These are phyloP conservation scores for Drosophila orosa DNA, from an alignment of 1,140 invertebrate species.

Conservation along the genomic window DNA sequence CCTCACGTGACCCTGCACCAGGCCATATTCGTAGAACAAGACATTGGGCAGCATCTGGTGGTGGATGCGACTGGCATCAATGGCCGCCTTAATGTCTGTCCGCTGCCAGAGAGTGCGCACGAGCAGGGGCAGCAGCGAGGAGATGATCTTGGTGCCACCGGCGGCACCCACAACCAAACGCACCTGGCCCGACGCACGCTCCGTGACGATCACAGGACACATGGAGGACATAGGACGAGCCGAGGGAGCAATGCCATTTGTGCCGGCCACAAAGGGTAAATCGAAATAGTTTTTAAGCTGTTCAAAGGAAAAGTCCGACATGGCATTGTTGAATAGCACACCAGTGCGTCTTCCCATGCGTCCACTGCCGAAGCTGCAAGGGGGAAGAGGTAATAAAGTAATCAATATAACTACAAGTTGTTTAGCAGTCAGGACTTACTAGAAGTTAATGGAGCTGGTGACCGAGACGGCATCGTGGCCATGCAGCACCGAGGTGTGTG, in stretches of 20 bases:
- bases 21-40: conserved; percentile 89
- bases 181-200: conserved; percentile 89
- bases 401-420: too few relatives aligned
- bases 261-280: conserved; percentile 88
- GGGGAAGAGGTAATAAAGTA: not conserved
- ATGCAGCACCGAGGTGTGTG: conserved; percentile 93
- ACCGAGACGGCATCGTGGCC: conserved; percentile 96
- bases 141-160: conserved; percentile 97
- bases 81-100: conserved; percentile 90
- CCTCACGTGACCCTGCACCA: conserved; percentile 87
- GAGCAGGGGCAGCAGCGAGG: conserved; percentile 90
- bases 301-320: conserved; percentile 97
- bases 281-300: conserved; percentile 92
- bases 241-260: conserved; percentile 91
- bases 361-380: conserved; percentile 74
- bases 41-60: conserved; percentile 96
- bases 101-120: conserved; percentile 90
- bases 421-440: conserved; percentile 87
- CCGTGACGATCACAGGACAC: conserved; percentile 93
- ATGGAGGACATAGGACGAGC: conserved; percentile 97
- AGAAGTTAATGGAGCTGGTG: conserved; percentile 96
- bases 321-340: conserved; percentile 96
- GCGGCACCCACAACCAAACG: conserved; percentile 94
- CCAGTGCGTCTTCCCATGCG: conserved; percentile 88
- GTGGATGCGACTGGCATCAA: conserved; percentile 94